Conservation (phyloP, 2,113 vertebrate genomes). For the Chaetodon auriga region DNA sequence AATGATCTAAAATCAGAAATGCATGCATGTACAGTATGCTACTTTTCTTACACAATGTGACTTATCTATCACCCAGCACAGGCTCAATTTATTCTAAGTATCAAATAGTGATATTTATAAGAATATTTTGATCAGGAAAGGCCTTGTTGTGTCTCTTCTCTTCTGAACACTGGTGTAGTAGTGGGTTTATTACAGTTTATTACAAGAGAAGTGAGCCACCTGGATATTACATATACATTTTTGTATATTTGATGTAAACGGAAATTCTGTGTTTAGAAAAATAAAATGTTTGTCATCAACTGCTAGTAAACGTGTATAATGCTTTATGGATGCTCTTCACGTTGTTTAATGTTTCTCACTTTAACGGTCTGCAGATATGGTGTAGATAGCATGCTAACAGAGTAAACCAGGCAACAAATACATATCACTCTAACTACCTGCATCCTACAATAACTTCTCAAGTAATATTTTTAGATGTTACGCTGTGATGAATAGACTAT, state of each 20-base stretch:
- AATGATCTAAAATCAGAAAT: background rate
- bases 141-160: background rate
- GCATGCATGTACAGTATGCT: background rate
- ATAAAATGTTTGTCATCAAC: slow-evolving; percentile 13
- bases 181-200: background rate
- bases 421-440: background rate
- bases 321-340: background rate
- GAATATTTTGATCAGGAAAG: background rate
- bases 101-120: background rate
- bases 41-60: background rate
- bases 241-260: background rate
- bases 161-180: background rate
- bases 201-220: background rate
- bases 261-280: slow-evolving; percentile 8
- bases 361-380: background rate
- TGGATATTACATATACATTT: background rate
- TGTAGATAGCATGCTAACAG: too few species aligned
- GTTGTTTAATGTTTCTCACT: background rate
- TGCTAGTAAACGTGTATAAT: background rate
- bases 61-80: background rate
- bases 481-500: background rate
- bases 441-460: background rate
- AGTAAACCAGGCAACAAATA: background rate
- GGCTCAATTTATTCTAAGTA: background rate
- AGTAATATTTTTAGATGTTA: background rate